Evolutionary conservation across 2,797 vertebrate species (phyloP), one percentile per base, ranked within the genome.

Genomic region (Schizopygopsis malacanthus): DNA sequence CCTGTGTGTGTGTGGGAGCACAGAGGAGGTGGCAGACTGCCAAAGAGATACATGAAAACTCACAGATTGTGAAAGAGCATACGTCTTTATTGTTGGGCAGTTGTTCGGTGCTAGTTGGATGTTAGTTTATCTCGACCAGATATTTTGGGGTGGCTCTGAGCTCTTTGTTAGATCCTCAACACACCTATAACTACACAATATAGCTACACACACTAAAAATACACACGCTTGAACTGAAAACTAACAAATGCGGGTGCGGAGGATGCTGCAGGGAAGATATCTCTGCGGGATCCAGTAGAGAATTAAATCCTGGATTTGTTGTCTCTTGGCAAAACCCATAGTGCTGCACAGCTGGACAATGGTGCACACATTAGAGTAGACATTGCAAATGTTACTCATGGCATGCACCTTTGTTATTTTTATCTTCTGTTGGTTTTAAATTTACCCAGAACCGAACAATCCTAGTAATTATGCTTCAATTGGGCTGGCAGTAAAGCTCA

Each of bases 401-500:
- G 33, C 45, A 78, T 43, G 47, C 52, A 39, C 77, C 77, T 80
- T 85, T 85, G 69, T 75, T 80, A 43, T 65, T 52, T 75, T 75
- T 41, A 15, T 61, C 16, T 20, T 11, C 39, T 82, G 28, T 71
- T 65, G 47, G 52, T 45, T 87, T 81, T 82, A 82, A 71, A 87
- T 61, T 54, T 75, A 78, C 71, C 63, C 67, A 61, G 79, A 77
- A 67, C 50, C n/a, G n/a, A 79, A 61, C 79, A 65, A 71, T 18
- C 75, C 37, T 69, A 43, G 77, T 85, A 84, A 87, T 87, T 71
- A 78, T 67, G 61, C 76, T 81, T 83, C 70, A 81, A 61, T 83
- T 86, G 85, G 41, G 45, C 72, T 84, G 72, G 45, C 82, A 82
- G 72, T 70, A 87, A 87, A 72, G 61, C 86, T 85, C 39, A 33